Base-by-base conservation (phyloP, 2,888 invertebrate genomes). In the Meteorus colon region DNA sequence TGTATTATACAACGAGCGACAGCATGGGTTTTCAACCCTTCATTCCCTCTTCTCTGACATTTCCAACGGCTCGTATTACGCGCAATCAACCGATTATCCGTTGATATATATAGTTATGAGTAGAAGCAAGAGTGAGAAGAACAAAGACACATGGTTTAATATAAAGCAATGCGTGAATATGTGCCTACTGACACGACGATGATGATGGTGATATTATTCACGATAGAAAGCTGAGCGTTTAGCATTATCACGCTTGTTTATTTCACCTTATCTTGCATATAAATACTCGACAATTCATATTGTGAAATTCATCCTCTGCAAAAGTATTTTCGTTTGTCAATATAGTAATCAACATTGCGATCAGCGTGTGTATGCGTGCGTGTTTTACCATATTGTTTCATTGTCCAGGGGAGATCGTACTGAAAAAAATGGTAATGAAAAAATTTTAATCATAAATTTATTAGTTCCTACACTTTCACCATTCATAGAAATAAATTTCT, bases 31-130 rank as follows among this genome's bases (percentile, higher is more conserved):
- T 60, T 70, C 59, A 55, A 70, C 55, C 70, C 70, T 59, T 60
- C 31, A 29, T 62, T 60, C 60, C 41, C 60, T 55, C 48, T 19
- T 55, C 12, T 5, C 37, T 48, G 67, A 45, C 67, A n/a, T 60
- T 70, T 60, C 37, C 41, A 59, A 34, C 24, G 34, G 55, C 70
- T 70, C 59, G 60, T 41, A 59, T 62, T 29, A 31, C 62, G 60
- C 41, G 55, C 70, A 70, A 70, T 70, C 70, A 70, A 34, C 70
- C 70, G 60, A 70, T 70, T 59, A 70, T 70, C 70, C 70, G 27
- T 48, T 51, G 31, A 68, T 37, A 41, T 34, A 59, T 31, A 51
- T 29, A 45, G 24, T 8, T 37, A 62, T 27, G 27, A n/a, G 27
- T 14, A 14, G 8, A 31, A 16, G 3, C n/a, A 5, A 63, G n/a